Base-by-base conservation (phyloP, 1,140 invertebrate genomes). In the Steinernema khuongi region DNA sequence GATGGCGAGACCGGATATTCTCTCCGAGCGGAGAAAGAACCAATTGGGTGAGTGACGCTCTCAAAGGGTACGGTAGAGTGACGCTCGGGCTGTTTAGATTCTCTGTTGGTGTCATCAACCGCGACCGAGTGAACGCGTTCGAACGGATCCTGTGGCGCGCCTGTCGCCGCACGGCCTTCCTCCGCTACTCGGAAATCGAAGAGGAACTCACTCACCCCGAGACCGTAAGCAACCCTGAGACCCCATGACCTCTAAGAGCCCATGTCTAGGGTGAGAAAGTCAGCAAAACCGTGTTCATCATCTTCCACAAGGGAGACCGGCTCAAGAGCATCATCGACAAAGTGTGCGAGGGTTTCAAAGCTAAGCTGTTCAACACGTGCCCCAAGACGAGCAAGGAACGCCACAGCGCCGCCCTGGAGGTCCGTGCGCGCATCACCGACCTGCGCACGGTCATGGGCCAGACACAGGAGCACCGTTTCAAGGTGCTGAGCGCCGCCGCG, bases 391-490 rank as follows among this genome's bases (percentile, higher is more conserved):
- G 81, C 72, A 74, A 81, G 1, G 81, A 81, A 14, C 70, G 81
- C 30, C 77, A 83, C 18, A 36, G 74, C 28, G 80, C 80, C 14
- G 74, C 73, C 29, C 33, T 73, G 29, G 79, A 84, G 41, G 83
- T 85, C 18, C 77, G 77, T 22, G 67, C 80, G 17, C 83, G 83
- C 68, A 81, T 84, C 22, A 72, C 72, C 31, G 83, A 84, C 68
- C 80, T 84, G 71, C 73, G 77, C 60, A 85, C 81, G 2, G 95
- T 94, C 85, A 86, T 88, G 74, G 74, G 80, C 22, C 83, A 84
- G 70, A 84, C 83, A n/a, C 72, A 77, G 14, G 83, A 84, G 70
- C 83, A 84, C 75, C 77, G 81, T 17, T 70, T 84, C 71, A 84
- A 81, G 67, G 83, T 84, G 30, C 76, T 84, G 1, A 80, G 85